These are phyloP conservation scores for Corydoras sp. DNA, from an alignment of 2,113 vertebrate genomes.

Conservation along the genomic window DNA sequence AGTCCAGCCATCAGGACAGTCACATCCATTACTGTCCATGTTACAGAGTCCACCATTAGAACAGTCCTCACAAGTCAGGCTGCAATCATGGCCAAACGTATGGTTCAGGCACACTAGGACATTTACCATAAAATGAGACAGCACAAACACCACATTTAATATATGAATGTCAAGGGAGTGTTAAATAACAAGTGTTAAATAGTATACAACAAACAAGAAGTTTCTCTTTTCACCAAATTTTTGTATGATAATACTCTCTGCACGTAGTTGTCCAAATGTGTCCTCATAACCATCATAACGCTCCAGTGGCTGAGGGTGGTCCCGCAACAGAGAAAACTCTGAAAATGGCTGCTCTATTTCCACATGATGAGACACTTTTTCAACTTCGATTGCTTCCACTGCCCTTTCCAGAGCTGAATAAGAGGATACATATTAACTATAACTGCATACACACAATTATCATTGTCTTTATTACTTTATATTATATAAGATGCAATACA, in stretches of 20 bases:
- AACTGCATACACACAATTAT: too few relatives aligned
- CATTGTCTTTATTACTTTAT: too few relatives aligned
- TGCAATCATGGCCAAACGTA: constrained; percentile 87
- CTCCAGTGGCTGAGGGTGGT: constrained; percentile 69
- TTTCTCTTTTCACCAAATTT: constrained; percentile 75
- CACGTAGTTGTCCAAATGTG: constrained; percentile 74
- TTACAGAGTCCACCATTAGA: constrained; percentile 73
- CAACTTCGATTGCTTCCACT: constrained; percentile 61
- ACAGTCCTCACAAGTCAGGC: constrained; percentile 85
- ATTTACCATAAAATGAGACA: not conserved
- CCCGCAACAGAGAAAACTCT: constrained; percentile 74
- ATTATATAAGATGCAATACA: too few relatives aligned
- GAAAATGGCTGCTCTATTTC: constrained; percentile 62
- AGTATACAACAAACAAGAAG: not conserved
- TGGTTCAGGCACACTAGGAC: constrained; percentile 70
- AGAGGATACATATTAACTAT: not conserved
- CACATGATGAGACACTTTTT: constrained; percentile 63
- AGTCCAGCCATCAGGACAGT: constrained; percentile 78
- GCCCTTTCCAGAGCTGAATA: constrained; percentile 64
- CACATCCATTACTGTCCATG: constrained; percentile 63
- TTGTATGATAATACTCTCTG: constrained; percentile 78
- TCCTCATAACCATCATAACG: constrained; percentile 74
- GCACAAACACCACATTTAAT: too few relatives aligned
- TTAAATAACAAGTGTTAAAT: not conserved
- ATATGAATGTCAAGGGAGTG: not conserved